phyloP scores from a whole-genome alignment of 2,113 vertebrate genomes.

The Bothrops jararaca region DNA sequence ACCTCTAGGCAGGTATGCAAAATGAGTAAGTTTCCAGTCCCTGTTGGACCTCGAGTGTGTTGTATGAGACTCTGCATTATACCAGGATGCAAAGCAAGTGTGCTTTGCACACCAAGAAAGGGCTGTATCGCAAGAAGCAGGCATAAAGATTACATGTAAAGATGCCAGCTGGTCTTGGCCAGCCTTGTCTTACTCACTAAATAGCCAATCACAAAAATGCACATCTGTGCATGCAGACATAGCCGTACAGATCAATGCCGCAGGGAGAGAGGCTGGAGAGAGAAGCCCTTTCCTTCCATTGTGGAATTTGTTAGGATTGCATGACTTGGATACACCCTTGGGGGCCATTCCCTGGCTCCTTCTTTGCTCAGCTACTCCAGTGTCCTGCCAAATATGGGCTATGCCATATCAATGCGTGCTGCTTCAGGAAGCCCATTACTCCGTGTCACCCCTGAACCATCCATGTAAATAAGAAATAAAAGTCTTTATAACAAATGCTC shows the following conservation, averaged over 20 bases:
- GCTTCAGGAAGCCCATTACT: slow-evolving; percentile 31
- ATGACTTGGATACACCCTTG: neutral
- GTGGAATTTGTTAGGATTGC: slow-evolving; percentile 6
- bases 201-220: neutral
- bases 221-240: neutral
- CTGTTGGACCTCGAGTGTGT: neutral
- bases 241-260: neutral
- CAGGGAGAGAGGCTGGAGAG: neutral
- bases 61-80: neutral
- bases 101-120: slow-evolving; percentile 4
- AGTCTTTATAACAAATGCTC: slow-evolving; percentile 54
- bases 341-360: neutral
- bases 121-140: neutral
- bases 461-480: slow-evolving; percentile 54
- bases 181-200: neutral
- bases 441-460: slow-evolving; percentile 26
- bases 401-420: slow-evolving; percentile 1
- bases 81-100: neutral
- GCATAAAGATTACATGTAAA: neutral
- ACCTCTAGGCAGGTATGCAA: neutral
- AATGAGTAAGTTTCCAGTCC: neutral
- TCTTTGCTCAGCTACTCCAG: slow-evolving; percentile 7
- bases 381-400: neutral
- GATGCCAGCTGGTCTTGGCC: neutral
- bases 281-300: neutral